Evolutionary conservation across 2,797 vertebrate genomes (phyloP).

Genomic region (Cuniculus paca): DNA sequence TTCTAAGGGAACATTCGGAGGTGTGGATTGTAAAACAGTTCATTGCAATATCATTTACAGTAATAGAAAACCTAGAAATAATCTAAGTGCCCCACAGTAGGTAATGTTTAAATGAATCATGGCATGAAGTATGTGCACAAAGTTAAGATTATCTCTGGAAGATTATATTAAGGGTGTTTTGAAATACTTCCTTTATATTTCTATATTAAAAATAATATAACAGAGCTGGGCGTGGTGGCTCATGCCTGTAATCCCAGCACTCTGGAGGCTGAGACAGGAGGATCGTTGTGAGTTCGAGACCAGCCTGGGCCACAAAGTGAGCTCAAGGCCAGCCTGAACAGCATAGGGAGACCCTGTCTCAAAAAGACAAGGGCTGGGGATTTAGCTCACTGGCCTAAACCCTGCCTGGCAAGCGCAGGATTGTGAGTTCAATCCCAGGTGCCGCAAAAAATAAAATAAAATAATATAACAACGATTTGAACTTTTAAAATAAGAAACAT

Average conservation of each 20-base stretch:
- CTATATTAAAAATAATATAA: background rate
- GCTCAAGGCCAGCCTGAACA: too few species aligned
- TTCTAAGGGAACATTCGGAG: conserved; percentile 13
- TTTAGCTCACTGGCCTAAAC: too few species aligned
- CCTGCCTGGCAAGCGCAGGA: too few species aligned
- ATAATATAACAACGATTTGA: background rate
- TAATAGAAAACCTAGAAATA: conserved; percentile 39
- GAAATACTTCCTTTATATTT: conserved; percentile 37
- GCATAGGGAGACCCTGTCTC: too few species aligned
- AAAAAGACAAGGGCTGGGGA: too few species aligned
- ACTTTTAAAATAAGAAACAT: conserved; percentile 30
- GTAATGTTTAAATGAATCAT: background rate
- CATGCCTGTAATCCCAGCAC: too few species aligned
- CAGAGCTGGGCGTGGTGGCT: too few species aligned
- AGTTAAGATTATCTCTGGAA: background rate
- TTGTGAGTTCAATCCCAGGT: too few species aligned
- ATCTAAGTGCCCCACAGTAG: background rate
- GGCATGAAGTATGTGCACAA: background rate
- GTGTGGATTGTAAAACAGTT: background rate
- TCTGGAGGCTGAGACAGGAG: too few species aligned
- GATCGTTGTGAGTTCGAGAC: too few species aligned
- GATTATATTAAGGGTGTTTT: background rate
- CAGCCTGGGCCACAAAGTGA: too few species aligned
- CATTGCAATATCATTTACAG: background rate
- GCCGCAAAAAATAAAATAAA: too few species aligned